These are phyloP conservation scores for Anisognathus igniventris DNA, from an alignment of 2,797 vertebrate genomes.

Conservation along the genomic window DNA sequence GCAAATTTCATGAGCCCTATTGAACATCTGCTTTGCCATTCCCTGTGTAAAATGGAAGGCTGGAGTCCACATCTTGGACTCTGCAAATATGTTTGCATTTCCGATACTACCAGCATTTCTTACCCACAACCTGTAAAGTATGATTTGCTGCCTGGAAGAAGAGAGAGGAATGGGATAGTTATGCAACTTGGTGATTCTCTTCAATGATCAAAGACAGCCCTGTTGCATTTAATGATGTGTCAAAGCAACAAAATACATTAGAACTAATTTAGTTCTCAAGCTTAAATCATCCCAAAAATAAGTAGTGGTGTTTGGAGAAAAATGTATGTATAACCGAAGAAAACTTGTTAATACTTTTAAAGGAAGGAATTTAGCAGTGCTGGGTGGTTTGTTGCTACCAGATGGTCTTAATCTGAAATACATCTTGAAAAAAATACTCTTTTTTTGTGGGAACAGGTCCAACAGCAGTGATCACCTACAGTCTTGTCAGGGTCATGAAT, in stretches of 20 bases:
- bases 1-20: neutral
- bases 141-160: neutral
- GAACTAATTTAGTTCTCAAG: neutral
- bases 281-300: neutral
- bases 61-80: neutral
- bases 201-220: neutral
- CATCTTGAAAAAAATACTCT: neutral
- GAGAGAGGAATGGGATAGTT: neutral
- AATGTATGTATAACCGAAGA: neutral
- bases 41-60: neutral
- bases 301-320: neutral
- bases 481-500: neutral
- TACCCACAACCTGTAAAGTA: neutral
- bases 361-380: neutral
- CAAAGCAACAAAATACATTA: neutral
- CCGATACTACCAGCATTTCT: neutral
- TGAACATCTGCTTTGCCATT: neutral
- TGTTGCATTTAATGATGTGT: neutral
- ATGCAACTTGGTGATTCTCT: neutral
- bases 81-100: neutral
- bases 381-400: neutral
- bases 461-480: neutral
- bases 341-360: neutral
- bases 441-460: neutral
- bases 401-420: neutral